Base-by-base conservation (phyloP, 2,888 invertebrate genomes). In the Iselma pallidipennis region DNA sequence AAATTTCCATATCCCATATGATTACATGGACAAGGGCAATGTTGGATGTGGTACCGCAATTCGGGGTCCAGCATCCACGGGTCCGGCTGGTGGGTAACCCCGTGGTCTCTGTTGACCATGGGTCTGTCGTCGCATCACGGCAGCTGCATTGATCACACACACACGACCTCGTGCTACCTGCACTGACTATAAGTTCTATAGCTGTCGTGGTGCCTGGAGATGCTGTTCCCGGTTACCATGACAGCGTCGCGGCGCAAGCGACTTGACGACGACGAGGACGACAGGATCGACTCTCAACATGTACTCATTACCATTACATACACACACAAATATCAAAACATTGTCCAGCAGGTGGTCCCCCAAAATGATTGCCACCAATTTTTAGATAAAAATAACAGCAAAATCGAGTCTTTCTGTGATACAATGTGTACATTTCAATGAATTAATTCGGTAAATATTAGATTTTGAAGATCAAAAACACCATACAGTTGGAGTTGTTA, bases 1-100 rank as follows among this genome's bases (percentile, higher is more conserved):
- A 90, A 93, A 85, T 94, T 94, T 76, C 94, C 94, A 85, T 92
- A 94, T 80, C 94, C 94, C 91, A 94, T 91, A 86, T 94, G 94
- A 86, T 94, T 92, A 87, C 94, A 94, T 76, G 92, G 90, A 85
- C 94, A 94, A 74, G 92, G 90, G 85, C 94, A 94, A 81, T 89
- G 90, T 83, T 92, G 91, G 82, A 94, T 94, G 86, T 94, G 94
- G 82, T 91, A 89, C 81, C 92, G 88, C 82, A 94, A 88, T 85
- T 94, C 94, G 80, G 92, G 87, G 82, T 93, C 92, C 77, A 92
- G 79, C 74, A 68, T 68, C 76, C 76, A 76, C 70, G 70, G 73
- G 78, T 77, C 79, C 82, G 83, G 78, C 81, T 81, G 66, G 78
- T 81, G 66, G 78, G 80, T 81, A 81, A 78, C 75, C 78, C 75